Evolutionary conservation across 1,140 invertebrate species (phyloP), one percentile per base, ranked within the genome.

Genomic region (Drosophila nigromelanica): DNA sequence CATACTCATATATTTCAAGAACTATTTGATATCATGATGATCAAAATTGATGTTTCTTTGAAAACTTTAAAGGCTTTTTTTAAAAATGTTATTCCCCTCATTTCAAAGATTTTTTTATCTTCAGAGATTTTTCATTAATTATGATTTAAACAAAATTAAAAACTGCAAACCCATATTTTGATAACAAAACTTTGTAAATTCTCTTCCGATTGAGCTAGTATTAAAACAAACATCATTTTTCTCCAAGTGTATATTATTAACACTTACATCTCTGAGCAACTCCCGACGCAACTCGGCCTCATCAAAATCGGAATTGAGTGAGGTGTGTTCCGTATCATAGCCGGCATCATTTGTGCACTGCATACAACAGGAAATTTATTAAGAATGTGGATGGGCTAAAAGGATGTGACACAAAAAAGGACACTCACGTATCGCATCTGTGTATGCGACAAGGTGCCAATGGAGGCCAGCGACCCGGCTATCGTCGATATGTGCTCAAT

Each of bases 281-380:
- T 96, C 95, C 68, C 95, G 92, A 40, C 95, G 93, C 50, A 96
- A 94, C 79, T 96, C 95, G 7, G 94, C 94, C 89, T 96, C 96
- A 91, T 97, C 96, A 48, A 95, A 93, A 76, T 96, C 95, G 7
- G 95, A 96, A 42, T 94, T 95, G 5, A 96, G 93, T 91, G 96
- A 95, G 6, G 95, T 96, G 79, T 96, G 95, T 90, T 96, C 95
- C 48, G 95, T 96, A 77, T 96, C 94, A 86, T 96, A 96, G 56
- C 94, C 93, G 69, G 95, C 95, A 82, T 94, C 94, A 27, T 92
- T 92, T 52, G 92, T 92, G 35, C 92, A 87, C 83, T 92, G 71
- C 48, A 76, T 42, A 27, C 4, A 37, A 14, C 12, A 6, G 11
- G 5, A 11, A 33, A 27, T 18, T 11, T 5, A 33, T 43, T 6